These are phyloP conservation scores for Columba livia DNA, from an alignment of 2,113 vertebrate species.

Conservation along the genomic window DNA sequence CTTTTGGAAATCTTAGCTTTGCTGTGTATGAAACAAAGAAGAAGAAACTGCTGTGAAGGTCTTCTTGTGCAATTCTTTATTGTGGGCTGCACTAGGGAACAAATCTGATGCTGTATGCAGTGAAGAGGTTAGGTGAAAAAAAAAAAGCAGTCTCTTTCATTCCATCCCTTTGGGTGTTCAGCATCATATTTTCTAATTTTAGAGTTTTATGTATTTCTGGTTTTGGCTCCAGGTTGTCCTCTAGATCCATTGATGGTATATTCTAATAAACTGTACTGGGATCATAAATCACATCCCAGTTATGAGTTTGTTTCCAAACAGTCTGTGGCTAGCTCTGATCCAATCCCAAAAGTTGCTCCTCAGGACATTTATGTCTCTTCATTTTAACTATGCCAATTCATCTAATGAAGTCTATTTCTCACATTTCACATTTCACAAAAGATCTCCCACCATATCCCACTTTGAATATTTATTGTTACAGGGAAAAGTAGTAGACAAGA, in stretches of 20 bases:
- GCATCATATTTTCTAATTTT: not conserved
- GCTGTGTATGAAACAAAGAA: not conserved
- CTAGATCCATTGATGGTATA: not conserved
- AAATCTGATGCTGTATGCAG: not conserved
- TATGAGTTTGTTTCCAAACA: not conserved
- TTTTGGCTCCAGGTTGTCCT: not conserved
- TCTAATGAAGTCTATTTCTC: not conserved
- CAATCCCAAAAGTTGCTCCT: not conserved
- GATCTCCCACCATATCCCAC: not conserved
- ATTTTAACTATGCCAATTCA: not conserved
- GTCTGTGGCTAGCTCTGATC: not conserved
- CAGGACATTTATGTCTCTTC: not conserved
- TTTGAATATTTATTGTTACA: not conserved
- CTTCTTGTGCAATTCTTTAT: not conserved
- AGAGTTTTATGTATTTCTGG: not conserved
- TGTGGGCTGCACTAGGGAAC: not conserved
- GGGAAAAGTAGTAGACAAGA: not conserved
- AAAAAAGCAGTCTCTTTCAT: fast-evolving
- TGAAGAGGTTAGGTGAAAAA: not conserved
- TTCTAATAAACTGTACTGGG: not conserved
- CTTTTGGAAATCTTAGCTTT: not conserved
- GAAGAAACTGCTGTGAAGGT: not conserved
- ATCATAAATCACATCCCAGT: not conserved
- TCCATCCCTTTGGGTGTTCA: not conserved
- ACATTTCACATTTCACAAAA: not conserved